phyloP scores from a whole-genome alignment of 2,797 vertebrate genomes.

The Gadopsis marmoratus region DNA sequence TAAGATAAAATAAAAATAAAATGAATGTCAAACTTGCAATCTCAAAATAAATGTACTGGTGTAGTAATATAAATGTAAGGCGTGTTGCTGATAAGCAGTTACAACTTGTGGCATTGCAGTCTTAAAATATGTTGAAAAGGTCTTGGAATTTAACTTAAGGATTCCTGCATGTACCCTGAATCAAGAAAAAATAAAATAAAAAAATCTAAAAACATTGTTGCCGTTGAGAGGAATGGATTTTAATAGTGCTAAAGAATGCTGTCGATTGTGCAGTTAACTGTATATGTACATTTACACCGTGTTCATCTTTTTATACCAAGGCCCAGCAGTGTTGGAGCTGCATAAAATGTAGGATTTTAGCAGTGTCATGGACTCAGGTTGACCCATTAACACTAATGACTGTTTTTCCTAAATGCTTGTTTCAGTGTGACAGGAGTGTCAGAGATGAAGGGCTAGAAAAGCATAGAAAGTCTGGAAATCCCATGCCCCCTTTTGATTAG shows the following conservation, averaged over 20 bases:
- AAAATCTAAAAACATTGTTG: no score
- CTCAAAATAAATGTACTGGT: no score
- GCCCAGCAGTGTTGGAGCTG: constrained; percentile 17
- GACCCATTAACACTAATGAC: constrained; percentile 62
- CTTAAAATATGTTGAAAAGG: no score
- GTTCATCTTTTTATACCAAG: constrained; percentile 3
- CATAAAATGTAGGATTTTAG: constrained; percentile 39
- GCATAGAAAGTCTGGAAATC: constrained; percentile 66
- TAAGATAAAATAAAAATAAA: no score
- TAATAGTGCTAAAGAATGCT: not conserved
- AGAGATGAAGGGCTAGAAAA: constrained; percentile 55
- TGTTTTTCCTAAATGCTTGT: constrained; percentile 48
- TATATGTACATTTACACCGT: not conserved
- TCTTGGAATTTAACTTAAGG: no score
- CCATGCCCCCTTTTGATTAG: constrained; percentile 84
- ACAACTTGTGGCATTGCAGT: no score
- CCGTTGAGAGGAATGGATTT: not conserved
- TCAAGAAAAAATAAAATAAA: no score
- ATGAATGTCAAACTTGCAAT: no score
- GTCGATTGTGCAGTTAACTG: no score
- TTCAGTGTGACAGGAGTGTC: constrained; percentile 51
- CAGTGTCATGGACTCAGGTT: constrained; percentile 36
- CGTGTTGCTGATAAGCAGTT: no score
- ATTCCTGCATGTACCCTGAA: no score
- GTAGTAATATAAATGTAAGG: no score